phyloP scores from a whole-genome alignment of 2,797 vertebrate genomes.

The Melanotaenia parkinsoni region DNA sequence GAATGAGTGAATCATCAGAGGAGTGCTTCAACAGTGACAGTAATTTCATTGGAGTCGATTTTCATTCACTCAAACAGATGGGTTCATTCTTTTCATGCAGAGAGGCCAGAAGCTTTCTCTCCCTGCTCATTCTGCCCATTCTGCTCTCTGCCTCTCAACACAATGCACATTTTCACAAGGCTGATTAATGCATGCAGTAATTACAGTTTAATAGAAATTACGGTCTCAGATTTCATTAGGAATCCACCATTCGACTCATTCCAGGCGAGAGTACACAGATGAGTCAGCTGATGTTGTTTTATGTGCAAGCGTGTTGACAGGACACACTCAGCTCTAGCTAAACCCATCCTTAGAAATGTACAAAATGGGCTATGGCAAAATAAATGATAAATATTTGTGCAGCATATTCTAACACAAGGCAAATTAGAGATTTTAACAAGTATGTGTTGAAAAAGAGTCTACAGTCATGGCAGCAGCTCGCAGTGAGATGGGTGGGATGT shows the following conservation, averaged over 20 bases:
- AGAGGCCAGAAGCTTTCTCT: slow-evolving; percentile 40
- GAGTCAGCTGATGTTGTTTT: slow-evolving; percentile 60
- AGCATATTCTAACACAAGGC: slow-evolving; percentile 8
- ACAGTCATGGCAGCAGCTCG: background rate
- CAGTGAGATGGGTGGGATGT: background rate
- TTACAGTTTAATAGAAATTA: slow-evolving; percentile 71
- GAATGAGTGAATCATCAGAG: slow-evolving; percentile 51
- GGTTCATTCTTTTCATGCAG: slow-evolving; percentile 52
- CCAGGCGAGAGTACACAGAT: slow-evolving; percentile 59
- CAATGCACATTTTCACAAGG: slow-evolving; percentile 25
- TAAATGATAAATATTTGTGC: slow-evolving; percentile 31
- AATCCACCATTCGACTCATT: slow-evolving; percentile 56
- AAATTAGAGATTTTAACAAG: background rate
- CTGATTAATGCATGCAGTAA: slow-evolving; percentile 71
- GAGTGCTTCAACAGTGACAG: slow-evolving; percentile 38
- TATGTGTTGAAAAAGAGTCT: background rate
- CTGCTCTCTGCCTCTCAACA: slow-evolving; percentile 37
- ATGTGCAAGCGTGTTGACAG: slow-evolving; percentile 40
- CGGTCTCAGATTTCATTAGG: slow-evolving; percentile 71
- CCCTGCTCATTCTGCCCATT: slow-evolving; percentile 31
- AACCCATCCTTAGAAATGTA: slow-evolving; percentile 34
- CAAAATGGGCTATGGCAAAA: slow-evolving; percentile 22
- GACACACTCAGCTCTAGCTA: slow-evolving; percentile 12
- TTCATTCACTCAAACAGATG: slow-evolving; percentile 55
- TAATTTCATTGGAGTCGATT: slow-evolving; percentile 58